Evolutionary conservation across 2,797 vertebrate species (phyloP), one percentile per base, ranked within the genome.

Genomic region (Cyprinella venusta): DNA sequence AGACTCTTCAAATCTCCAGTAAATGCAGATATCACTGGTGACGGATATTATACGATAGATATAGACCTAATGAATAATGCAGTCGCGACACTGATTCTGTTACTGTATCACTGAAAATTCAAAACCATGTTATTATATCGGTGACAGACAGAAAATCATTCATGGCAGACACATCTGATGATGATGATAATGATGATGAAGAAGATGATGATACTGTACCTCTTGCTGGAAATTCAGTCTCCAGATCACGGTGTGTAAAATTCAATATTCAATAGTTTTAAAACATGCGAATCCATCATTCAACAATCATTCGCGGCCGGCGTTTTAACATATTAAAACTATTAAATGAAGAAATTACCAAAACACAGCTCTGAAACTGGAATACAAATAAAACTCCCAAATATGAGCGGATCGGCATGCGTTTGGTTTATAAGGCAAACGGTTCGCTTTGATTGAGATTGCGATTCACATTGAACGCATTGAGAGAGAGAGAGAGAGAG

Each of bases 141-240:
- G 45, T 21, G 0, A 67, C 19, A 50, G 64, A 65, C 7, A 63
- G 19, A 45, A 3, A 18, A 45, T 26, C 33, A 42, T 70, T 80
- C 5, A 4, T 30, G 5, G 13, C 13, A 1, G 2, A 80, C 13
- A 45, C 12, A 45, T 45, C 0, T 40, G 8, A 12, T 42, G 42
- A 42, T 42, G 9, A 42, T 3, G 40, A 42, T 40, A 2, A 12
- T 42, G 42, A 42, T 42, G 9, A 42, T 3, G 40, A 42, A 3
- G 9, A 42, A 10, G 40, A 42, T 42, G 45, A 45, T 2, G 24
- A 69, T 59, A 80, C 67, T 80, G 50, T 70, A 80, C 78, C 78
- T 24, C 67, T 71, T 16, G 33, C 1, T 13, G 18, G 6, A 36
- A 13, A 52, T 6, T 5, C 33, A 69, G n/a, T 26, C 18, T 70